Evolutionary conservation across 2,888 invertebrate genomes (phyloP), one percentile per base, ranked within the genome.

Genomic region (Phaonia tiefii): DNA sequence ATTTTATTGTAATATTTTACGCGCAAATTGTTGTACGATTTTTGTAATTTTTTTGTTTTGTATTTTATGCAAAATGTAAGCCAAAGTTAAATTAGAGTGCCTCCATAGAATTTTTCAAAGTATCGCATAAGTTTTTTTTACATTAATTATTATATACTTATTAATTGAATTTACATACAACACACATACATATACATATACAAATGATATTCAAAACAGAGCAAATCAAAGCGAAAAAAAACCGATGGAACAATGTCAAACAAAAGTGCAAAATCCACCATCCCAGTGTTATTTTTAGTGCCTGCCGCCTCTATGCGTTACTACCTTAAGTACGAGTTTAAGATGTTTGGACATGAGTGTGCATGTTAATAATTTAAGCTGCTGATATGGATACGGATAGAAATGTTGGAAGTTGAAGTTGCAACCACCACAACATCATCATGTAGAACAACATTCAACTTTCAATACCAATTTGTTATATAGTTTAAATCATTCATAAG

Each of bases 201-300:
- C 22, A 63, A 42, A 1, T 15, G 49, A 63, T 4, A 63, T n/a
- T 7, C 37, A 17, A 51, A 51, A 20, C 22, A 25, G 13, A 54
- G 31, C 3, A 31, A 42, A 60, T 49, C 25, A 37, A 60, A 20
- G 37, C 63, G 31, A 69, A 22, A 22, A 20, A 46, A 31, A 37
- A 56, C 31, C 39, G 49, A 37, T 31, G 31, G 7, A 72, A 65
- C 49, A 66, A 42, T 54, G 15, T 44, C 44, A 72, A 31, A 66
- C 58, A 80, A 77, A 31, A 77, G 71, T 80, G 70, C 70, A 80
- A 77, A 77, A 31, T 31, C 65, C 44, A 73, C 39, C 76, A 15
- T 46, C 63, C 63, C 72, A 69, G 78, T 78, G 67, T 81, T 78
- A 81, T 78, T 81, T 72, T 81, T 81, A 81, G 81, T 81, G 81